Base-by-base conservation (phyloP, 2,888 invertebrate species). In the Spialia ferax region DNA sequence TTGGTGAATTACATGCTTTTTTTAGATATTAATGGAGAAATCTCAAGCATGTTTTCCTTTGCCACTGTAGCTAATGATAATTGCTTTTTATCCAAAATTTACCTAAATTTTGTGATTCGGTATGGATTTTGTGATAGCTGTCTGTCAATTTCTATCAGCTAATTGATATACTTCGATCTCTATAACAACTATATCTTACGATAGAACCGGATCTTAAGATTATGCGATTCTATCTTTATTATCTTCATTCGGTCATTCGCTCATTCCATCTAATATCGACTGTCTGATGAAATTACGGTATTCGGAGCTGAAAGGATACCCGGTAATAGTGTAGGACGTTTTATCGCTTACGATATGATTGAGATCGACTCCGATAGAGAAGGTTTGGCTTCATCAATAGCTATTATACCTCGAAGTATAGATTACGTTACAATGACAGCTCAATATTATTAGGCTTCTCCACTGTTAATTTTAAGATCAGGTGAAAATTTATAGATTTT, bases 241-340 rank as follows among this genome's bases (percentile, higher is more conserved):
- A 63, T 69, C 68, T 60, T 22, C 26, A 69, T 69, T 66, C 69
- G 68, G 68, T 73, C 71, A 70, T 70, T 71, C 66, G 62, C 71
- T 60, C 68, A 56, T 70, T 69, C 63, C 71, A 65, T 72, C 69
- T 71, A 73, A 69, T 69, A 71, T 66, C 63, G 57, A 45, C 48
- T 63, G 65, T 26, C 59, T 50, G 63, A 66, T 65, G 56, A 69
- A 63, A 69, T 69, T 68, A 69, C 60, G 59, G 42, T 56, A n/a
- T 48, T 32, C 11, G 74, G 73, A 74, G 74, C 70, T 72, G 71
- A 73, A 74, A 73, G 75, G 74, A 76, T 76, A 71, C 65, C 62
- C 72, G 35, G 70, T 78, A 80, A 79, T 78, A 77, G 75, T 74
- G 75, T 73, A 72, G 75, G 76, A 80, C 76, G 75, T 54, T 42